Evolutionary conservation across 2,797 vertebrate species (phyloP).

Genomic region (Aplochiton taeniatus): DNA sequence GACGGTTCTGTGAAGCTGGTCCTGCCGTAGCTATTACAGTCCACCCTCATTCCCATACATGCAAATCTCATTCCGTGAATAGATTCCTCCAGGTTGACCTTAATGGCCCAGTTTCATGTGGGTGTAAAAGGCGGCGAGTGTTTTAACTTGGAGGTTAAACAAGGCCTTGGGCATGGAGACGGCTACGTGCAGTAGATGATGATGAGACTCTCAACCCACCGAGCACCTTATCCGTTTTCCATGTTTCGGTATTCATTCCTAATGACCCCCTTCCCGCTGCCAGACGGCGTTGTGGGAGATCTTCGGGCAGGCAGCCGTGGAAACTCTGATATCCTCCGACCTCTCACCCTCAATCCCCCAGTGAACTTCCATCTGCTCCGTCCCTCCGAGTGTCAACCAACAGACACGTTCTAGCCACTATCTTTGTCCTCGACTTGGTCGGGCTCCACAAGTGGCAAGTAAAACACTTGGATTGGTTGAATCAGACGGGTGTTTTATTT

Average conservation of each 20-base stretch:
- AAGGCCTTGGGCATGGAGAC: slow-evolving; percentile 56
- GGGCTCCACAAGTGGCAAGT: slow-evolving; percentile 38
- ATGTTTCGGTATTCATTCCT: slow-evolving; percentile 56
- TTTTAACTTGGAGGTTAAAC: slow-evolving; percentile 68
- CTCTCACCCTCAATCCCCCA: slow-evolving; percentile 39
- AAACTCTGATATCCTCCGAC: slow-evolving; percentile 39
- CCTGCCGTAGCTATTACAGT: slow-evolving; percentile 30
- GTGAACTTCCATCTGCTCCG: slow-evolving; percentile 40
- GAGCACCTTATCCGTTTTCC: slow-evolving; percentile 54
- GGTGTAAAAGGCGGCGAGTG: slow-evolving; percentile 52
- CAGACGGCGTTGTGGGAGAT: slow-evolving; percentile 39
- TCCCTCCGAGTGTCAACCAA: slow-evolving; percentile 18
- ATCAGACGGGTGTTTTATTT: neutral
- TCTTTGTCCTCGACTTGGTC: too few species aligned
- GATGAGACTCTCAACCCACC: slow-evolving; percentile 43
- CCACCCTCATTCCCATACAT: slow-evolving; percentile 44
- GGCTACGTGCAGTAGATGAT: slow-evolving; percentile 40
- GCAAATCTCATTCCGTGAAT: slow-evolving; percentile 68
- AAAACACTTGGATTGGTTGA: too few species aligned
- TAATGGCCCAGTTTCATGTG: slow-evolving; percentile 60
- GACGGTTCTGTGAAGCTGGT: slow-evolving; percentile 32
- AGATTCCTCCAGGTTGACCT: slow-evolving; percentile 69
- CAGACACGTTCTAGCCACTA: neutral
- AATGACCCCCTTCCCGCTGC: slow-evolving; percentile 57
- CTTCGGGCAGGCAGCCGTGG: neutral